Conservation (phyloP, 2,888 invertebrate species). For the Diogma glabrata region DNA sequence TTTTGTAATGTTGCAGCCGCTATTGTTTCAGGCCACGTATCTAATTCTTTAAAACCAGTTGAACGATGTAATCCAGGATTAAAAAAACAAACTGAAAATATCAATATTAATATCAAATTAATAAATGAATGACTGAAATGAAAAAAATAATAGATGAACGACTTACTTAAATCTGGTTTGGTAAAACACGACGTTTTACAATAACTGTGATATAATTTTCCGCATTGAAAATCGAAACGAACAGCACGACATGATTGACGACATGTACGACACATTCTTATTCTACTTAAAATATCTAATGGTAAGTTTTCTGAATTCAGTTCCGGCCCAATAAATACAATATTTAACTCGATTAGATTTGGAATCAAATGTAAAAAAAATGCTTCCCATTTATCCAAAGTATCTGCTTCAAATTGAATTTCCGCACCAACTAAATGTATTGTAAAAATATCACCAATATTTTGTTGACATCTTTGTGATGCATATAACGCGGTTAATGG, state of each 20-base stretch:
- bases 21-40: constrained; percentile 57
- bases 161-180: constrained; percentile 45
- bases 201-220: constrained; percentile 43
- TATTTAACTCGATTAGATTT: constrained; percentile 40
- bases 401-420: constrained; percentile 57
- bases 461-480: constrained; percentile 34
- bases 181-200: constrained; percentile 37
- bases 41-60: constrained; percentile 48
- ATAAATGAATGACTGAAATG: background rate
- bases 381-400: constrained; percentile 57
- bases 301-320: constrained; percentile 46
- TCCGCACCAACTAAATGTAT: constrained; percentile 43
- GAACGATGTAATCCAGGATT: constrained; percentile 59
- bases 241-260: constrained; percentile 39
- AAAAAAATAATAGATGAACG: constrained; percentile 9
- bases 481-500: constrained; percentile 51
- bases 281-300: constrained; percentile 42
- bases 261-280: constrained; percentile 45
- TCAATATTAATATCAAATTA: background rate
- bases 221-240: constrained; percentile 42
- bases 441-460: constrained; percentile 24
- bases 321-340: constrained; percentile 55
- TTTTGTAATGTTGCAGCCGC: constrained; percentile 42
- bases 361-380: constrained; percentile 55
- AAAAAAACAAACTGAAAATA: constrained; percentile 51